Evolutionary conservation across 2,888 invertebrate species (phyloP).

Genomic region (Machimus atricapillus): DNA sequence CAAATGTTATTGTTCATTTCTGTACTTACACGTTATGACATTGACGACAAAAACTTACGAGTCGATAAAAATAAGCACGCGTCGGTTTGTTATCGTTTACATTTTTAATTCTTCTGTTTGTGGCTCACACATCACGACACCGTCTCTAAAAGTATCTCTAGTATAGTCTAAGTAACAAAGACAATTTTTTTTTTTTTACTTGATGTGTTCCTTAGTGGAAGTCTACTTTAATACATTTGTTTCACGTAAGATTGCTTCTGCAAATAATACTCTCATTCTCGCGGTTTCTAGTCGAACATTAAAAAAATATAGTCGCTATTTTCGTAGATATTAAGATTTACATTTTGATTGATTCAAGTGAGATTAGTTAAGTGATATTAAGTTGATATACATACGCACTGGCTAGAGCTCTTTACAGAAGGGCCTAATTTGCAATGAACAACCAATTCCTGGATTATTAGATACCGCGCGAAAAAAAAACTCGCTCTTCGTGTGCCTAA

Average conservation of each 20-base stretch:
- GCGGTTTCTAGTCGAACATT: slow-evolving; percentile 1
- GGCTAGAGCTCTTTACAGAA: neutral
- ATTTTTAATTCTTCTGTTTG: neutral
- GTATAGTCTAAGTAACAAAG: slow-evolving; percentile 13
- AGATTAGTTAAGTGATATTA: slow-evolving; percentile 9
- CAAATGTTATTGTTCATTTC: slow-evolving; percentile 39
- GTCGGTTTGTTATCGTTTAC: neutral
- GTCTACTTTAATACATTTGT: slow-evolving; percentile 30
- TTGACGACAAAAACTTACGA: slow-evolving; percentile 37
- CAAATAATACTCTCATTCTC: slow-evolving; percentile 35
- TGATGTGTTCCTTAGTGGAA: slow-evolving; percentile 12
- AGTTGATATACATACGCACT: neutral
- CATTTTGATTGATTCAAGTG: slow-evolving; percentile 29
- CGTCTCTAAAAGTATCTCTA: neutral
- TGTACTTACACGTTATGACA: slow-evolving; percentile 37
- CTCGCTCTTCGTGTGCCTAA: neutral
- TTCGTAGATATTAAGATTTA: slow-evolving; percentile 10
- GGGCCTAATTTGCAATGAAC: neutral
- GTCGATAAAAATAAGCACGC: slow-evolving; percentile 34
- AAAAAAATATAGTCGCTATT: slow-evolving; percentile 35
- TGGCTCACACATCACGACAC: slow-evolving; percentile 4
- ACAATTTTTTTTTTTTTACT: neutral
- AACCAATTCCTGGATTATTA: slow-evolving; percentile 17
- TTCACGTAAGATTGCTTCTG: slow-evolving; percentile 22
- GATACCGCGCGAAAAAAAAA: neutral